Evolutionary conservation across 2,888 invertebrate genomes (phyloP).

Genomic region (Xestia rhomboidea): DNA sequence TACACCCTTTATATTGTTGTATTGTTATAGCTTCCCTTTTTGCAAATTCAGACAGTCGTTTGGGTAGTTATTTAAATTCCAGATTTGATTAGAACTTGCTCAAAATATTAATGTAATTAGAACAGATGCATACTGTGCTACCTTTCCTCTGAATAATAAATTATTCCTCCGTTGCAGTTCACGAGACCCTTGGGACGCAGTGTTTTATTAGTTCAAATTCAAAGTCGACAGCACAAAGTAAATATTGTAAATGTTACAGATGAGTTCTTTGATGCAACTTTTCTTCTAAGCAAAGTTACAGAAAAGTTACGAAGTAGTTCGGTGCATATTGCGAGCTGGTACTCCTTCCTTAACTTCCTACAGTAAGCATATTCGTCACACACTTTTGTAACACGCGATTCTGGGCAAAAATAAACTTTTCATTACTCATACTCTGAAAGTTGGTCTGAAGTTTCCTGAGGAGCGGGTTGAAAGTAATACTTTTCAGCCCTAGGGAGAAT

Average conservation of each 20-base stretch:
- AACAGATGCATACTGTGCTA: conserved; percentile 1
- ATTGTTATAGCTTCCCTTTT: too few species aligned
- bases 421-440: too few species aligned
- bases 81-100: conserved; percentile 29
- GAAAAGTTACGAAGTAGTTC: conserved; percentile 12
- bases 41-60: not conserved
- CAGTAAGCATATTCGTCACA: conserved; percentile 25
- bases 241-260: conserved; percentile 56
- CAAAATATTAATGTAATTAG: conserved; percentile 25
- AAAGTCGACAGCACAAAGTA: conserved; percentile 47
- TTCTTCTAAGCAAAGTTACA: conserved; percentile 25
- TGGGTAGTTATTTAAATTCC: not conserved
- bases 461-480: too few species aligned
- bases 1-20: too few species aligned
- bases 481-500: too few species aligned
- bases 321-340: conserved; percentile 39
- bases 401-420: too few species aligned
- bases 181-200: conserved; percentile 30
- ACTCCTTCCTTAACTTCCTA: conserved; percentile 23
- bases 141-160: conserved; percentile 20
- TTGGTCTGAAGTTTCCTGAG: too few species aligned
- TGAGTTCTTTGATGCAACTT: conserved; percentile 47
- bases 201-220: conserved; percentile 27
- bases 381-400: conserved; percentile 41
- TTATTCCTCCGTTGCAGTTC: conserved; percentile 40